Percentiles rank a stretch among this genome's conserved stretches.
Evolutionary conservation across 2,797 vertebrate genomes (phyloP).

Genomic region (Enteromius mattozi): DNA sequence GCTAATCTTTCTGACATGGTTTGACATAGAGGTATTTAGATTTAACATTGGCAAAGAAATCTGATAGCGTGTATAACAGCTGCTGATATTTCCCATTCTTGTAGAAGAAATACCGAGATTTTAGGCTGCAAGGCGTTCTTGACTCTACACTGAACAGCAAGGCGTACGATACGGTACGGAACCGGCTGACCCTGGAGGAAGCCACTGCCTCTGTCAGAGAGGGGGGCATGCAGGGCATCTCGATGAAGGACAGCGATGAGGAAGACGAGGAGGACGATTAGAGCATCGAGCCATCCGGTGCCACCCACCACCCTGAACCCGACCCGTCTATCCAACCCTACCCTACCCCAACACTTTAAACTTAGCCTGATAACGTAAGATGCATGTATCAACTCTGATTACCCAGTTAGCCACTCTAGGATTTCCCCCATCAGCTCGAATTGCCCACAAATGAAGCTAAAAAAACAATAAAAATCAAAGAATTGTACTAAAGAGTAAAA

Average conservation of each 20-base stretch:
- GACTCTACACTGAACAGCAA: conserved; percentile 99
- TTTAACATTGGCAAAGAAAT: neutral
- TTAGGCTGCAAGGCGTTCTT: conserved; percentile 97
- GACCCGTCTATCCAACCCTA: conserved; percentile 33
- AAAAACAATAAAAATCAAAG: conserved; percentile 79
- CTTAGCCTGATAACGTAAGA: conserved; percentile 89
- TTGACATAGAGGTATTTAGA: neutral
- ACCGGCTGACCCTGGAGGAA: conserved; percentile 94
- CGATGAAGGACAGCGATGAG: conserved; percentile 99
- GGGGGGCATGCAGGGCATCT: conserved; percentile 96
- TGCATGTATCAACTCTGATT: conserved; percentile 98
- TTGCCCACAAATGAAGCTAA: conserved; percentile 92
- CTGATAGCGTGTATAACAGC: neutral
- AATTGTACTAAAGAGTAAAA: conserved; percentile 78
- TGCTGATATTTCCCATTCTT: conserved; percentile 60
- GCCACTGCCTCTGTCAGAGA: conserved; percentile 94
- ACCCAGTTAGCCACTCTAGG: conserved; percentile 96
- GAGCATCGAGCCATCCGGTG: conserved; percentile 68
- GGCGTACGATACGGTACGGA: conserved; percentile 97
- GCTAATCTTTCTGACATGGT: neutral
- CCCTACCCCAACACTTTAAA: conserved; percentile 75
- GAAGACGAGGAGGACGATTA: conserved; percentile 97
- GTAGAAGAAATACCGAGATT: conserved; percentile 99
- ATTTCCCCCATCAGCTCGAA: conserved; percentile 90
- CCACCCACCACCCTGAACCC: conserved; percentile 50